Conservation (phyloP, 2,797 vertebrate species). For the Sebastes kiyomatsui region DNA sequence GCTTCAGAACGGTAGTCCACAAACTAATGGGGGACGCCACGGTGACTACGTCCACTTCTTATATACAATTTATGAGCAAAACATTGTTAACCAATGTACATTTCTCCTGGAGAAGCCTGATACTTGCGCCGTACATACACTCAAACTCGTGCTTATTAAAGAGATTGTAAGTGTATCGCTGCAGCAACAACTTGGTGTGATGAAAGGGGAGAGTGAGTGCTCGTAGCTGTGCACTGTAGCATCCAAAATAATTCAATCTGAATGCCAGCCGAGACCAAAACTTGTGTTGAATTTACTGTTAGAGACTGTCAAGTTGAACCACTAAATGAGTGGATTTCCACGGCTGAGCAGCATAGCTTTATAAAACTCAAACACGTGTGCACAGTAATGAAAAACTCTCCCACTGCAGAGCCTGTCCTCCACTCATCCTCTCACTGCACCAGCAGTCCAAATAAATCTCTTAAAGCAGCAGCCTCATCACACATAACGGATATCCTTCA, state of each 20-base stretch:
- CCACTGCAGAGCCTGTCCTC: constrained; percentile 30
- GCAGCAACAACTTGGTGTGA: neutral
- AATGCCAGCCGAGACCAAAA: constrained; percentile 2
- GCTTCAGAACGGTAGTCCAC: too few species aligned
- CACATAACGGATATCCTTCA: neutral
- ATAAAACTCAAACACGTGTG: constrained; percentile 17
- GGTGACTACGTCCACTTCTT: too few species aligned
- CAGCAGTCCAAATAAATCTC: neutral
- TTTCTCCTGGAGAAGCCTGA: neutral
- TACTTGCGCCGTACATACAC: neutral
- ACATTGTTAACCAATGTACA: neutral
- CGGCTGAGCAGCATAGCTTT: constrained; percentile 10
- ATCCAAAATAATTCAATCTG: constrained; percentile 8
- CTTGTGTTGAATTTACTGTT: constrained; percentile 1
- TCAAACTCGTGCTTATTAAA: neutral
- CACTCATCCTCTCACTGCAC: constrained; percentile 34
- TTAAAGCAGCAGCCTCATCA: constrained; percentile 16
- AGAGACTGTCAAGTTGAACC: neutral
- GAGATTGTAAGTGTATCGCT: neutral
- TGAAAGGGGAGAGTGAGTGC: neutral
- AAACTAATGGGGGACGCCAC: too few species aligned
- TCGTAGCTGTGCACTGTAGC: neutral
- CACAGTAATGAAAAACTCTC: constrained; percentile 18
- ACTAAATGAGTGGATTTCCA: constrained; percentile 17
- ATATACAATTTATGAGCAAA: neutral